Base-by-base conservation (phyloP, 2,888 invertebrate species). In the Eristalinus sepulchralis region DNA sequence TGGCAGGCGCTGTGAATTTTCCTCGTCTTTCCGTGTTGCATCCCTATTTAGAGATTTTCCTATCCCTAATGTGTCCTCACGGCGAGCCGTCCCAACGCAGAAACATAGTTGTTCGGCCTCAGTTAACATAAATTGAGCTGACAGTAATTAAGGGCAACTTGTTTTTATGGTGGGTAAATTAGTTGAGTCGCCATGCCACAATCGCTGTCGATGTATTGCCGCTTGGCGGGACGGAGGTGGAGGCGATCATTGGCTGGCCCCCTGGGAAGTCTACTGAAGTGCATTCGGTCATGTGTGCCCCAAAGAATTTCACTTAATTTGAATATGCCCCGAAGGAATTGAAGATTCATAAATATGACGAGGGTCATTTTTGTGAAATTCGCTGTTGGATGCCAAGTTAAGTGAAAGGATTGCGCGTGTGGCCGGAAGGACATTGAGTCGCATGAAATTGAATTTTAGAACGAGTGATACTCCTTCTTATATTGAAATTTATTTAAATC, bases 121-220 rank as follows among this genome's bases (percentile, higher is more conserved):
- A 83, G 78, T 86, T 76, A 71, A 59, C 75, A 75, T 81, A 83
- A 86, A 86, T 83, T 79, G 73, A 83, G 79, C 78, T 60, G 71
- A 75, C 75, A 83, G 78, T 83, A 86, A 86, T 86, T 86, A 83
- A 83, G 82, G 78, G 60, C 75, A 82, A 82, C 82, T 86, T 75
- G 71, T 83, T 86, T 83, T 83, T 75, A 79, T 83, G 75, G 33
- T 53, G 36, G 64, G 10, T 68, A 53, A 77, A 85, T 85, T 81
- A 82, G 81, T 81, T 72, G 63, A 72, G 68, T 72, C 57, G 76
- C 34, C 24, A 24, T 27, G 24, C 22, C 11, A 22, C 11, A 2
- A 17, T 17, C 10, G 24, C 24, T 22, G 13, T 24, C 57, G 55
- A 22, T 55, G 55, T 20, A 39, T 39, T 39, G 39, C n/a, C 39